These are phyloP conservation scores for Archips xylosteana DNA, from an alignment of 2,888 invertebrate genomes.

Conservation along the genomic window DNA sequence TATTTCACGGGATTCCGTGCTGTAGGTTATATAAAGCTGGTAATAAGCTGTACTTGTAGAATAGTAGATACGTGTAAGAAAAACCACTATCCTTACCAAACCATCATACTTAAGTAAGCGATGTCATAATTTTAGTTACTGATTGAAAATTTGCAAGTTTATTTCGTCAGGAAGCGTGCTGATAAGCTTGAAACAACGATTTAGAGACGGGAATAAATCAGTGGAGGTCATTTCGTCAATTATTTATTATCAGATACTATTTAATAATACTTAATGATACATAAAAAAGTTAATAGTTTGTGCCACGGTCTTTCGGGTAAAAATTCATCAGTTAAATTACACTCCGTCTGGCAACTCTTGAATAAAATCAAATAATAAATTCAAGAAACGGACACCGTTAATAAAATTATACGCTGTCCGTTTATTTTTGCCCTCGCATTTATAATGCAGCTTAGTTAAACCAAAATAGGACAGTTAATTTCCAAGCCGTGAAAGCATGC, in stretches of 20 bases:
- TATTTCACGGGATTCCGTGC: too few relatives aligned
- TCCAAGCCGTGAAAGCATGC: constrained; percentile 46
- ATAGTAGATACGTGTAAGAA: too few relatives aligned
- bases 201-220: neutral
- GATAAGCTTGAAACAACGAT: constrained; percentile 1
- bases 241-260: neutral
- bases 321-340: neutral
- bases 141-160: neutral
- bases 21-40: too few relatives aligned
- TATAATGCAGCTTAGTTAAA: constrained; percentile 48
- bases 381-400: constrained; percentile 1
- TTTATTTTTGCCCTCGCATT: constrained; percentile 49
- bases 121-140: neutral
- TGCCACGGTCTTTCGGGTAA: neutral
- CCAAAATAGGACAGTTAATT: constrained; percentile 68
- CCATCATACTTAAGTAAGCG: too few relatives aligned
- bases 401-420: constrained; percentile 1
- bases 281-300: neutral
- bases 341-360: neutral
- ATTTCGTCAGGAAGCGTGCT: neutral
- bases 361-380: neutral
- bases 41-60: too few relatives aligned
- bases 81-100: too few relatives aligned
- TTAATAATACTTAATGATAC: neutral
- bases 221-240: constrained; percentile 1